phyloP scores from a whole-genome alignment of 1,140 invertebrate species.

The Sarcophaga peregrina region DNA sequence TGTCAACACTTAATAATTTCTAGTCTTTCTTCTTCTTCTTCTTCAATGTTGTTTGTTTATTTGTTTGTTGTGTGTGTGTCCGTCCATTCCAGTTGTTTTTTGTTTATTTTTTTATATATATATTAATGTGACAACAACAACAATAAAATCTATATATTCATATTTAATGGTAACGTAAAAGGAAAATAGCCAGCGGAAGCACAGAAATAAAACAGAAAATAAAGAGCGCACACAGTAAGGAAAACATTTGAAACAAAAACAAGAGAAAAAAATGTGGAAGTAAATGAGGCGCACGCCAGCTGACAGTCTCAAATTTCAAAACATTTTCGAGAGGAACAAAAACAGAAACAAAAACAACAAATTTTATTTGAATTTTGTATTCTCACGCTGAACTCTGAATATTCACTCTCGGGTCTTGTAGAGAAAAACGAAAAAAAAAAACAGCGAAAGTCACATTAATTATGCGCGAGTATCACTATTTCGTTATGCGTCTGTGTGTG shows the following conservation, averaged over 20 bases:
- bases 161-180: constrained; percentile 17
- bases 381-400: too few species aligned
- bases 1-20: constrained; percentile 38
- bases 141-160: background rate
- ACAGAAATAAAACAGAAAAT: background rate
- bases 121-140: background rate
- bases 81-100: background rate
- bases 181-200: constrained; percentile 30
- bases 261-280: constrained; percentile 32
- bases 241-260: background rate
- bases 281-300: constrained; percentile 35
- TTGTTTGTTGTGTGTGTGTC: background rate
- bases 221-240: background rate
- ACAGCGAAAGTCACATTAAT: too few species aligned
- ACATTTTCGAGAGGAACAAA: constrained; percentile 49
- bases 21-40: too few species aligned
- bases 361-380: background rate
- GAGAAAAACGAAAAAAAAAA: too few species aligned
- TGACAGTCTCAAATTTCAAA: constrained; percentile 42
- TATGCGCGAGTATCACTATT: too few species aligned
- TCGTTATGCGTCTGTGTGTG: too few species aligned
- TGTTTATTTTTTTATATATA: background rate
- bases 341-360: constrained; percentile 1
- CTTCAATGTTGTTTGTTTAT: too few species aligned
- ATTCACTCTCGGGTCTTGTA: too few species aligned